Conservation (phyloP, 2,888 invertebrate genomes). For the Caradrina kadenii region DNA sequence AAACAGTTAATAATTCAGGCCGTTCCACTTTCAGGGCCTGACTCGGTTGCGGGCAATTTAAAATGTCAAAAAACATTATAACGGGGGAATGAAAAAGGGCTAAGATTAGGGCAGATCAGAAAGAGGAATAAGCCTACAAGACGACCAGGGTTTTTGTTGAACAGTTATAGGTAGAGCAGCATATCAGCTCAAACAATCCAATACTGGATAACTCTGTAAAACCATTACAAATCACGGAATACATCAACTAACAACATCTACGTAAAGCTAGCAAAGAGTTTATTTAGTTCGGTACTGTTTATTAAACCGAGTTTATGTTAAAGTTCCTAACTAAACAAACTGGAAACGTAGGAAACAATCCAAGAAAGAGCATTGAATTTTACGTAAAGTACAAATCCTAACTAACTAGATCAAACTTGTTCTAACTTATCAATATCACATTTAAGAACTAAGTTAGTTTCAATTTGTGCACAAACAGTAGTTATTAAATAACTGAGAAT, state of each 20-base stretch:
- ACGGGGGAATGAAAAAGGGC: no score
- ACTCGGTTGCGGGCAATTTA: neutral
- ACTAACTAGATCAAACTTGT: conserved; percentile 13
- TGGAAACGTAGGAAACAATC: neutral
- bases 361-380: neutral
- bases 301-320: neutral
- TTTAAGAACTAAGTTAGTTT: conserved; percentile 44
- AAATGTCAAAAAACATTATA: neutral
- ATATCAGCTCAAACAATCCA: no score
- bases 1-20: conserved; percentile 33
- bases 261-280: neutral
- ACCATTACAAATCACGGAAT: no score
- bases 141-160: neutral
- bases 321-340: conserved; percentile 3
- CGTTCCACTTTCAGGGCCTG: conserved; percentile 42
- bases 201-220: no score
- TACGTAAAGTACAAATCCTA: conserved; percentile 16
- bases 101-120: neutral
- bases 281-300: neutral
- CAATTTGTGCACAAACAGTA: conserved; percentile 46
- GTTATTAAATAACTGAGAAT: conserved; percentile 51
- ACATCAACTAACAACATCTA: neutral
- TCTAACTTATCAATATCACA: conserved; percentile 17
- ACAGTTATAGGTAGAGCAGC: no score
- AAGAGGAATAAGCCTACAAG: no score